Evolutionary conservation across 2,888 invertebrate genomes (phyloP), one percentile per base, ranked within the genome.

Genomic region (Cynaeus angustus): DNA sequence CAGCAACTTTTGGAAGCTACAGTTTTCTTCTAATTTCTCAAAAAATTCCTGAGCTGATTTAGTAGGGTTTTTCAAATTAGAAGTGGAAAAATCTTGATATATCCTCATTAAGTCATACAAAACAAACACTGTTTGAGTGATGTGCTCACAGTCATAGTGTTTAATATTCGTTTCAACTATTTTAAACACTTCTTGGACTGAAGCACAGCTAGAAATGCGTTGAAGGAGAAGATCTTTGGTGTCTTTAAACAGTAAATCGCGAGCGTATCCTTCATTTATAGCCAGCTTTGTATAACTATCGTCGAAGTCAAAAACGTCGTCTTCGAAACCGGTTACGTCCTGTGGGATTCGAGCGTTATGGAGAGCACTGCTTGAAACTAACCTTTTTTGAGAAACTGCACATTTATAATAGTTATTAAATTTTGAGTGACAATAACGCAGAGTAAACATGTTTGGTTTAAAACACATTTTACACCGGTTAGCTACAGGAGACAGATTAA

Each of bases 81-180:
- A 21, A 12, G 33, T 14, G 13, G 41, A 21, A 33, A 80, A 75
- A 68, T 81, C 76, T 66, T 77, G 77, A 75, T 79, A 85, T 56
- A 82, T 79, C 68, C 77, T 81, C 72, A 83, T 84, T 48, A 86
- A 73, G 74, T 86, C 85, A 77, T 82, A 82, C 38, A 86, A 75
- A 41, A 84, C 81, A 52, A 86, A 69, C 10, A 86, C 77, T 10
- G 80, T 78, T 76, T 85, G 78, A n/a, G 75, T 67, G 26, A 79
- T 33, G 59, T 79, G 76, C 30, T 73, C 70, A 58, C 72, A 68
- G 5, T 61, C 71, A 38, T 74, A 73, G 16, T 73, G 64, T 30
- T 68, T 45, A 52, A 72, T 66, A 71, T 83, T 73, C 46, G 79
- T 75, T 8, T 75, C 78, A n/a, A 85, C 72, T 65, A 84, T 74